Percentiles rank a stretch among this genome's conserved stretches.
phyloP scores from a whole-genome alignment of 2,113 vertebrate species.

The Heteronetta atricapilla region DNA sequence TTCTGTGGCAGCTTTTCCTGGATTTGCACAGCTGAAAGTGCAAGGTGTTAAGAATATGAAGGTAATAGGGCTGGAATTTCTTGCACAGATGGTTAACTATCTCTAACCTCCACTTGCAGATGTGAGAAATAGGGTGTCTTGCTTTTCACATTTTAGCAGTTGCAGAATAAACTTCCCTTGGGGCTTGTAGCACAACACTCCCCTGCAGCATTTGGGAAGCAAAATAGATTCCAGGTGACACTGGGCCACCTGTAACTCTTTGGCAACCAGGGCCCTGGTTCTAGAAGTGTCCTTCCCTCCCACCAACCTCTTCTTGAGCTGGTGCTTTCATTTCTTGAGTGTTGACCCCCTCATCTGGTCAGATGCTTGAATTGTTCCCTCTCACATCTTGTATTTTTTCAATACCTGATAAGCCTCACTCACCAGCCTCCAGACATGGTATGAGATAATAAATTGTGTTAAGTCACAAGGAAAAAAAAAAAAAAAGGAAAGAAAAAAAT shows the following conservation, averaged over 20 bases:
- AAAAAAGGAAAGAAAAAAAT: no score
- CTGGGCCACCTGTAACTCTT: background rate
- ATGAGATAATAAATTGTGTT: background rate
- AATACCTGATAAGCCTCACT: background rate
- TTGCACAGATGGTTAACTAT: background rate
- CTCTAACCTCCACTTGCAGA: background rate
- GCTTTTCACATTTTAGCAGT: background rate
- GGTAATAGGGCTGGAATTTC: background rate
- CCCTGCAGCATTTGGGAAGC: background rate
- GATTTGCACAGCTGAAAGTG: background rate
- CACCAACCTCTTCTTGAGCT: background rate
- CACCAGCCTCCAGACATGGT: background rate
- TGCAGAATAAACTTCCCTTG: background rate
- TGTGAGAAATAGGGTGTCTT: background rate
- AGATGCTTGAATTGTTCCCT: background rate
- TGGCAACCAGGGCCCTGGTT: background rate
- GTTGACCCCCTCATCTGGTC: background rate
- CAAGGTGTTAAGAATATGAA: background rate
- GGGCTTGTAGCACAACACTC: background rate
- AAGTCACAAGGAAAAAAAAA: background rate
- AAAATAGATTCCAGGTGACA: background rate
- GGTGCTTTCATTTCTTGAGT: constrained; percentile 5
- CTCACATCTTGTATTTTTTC: background rate
- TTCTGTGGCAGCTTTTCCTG: background rate
- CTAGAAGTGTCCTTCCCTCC: background rate